Evolutionary conservation across 2,888 invertebrate species (phyloP).

Genomic region (Athripsodes cinereus): DNA sequence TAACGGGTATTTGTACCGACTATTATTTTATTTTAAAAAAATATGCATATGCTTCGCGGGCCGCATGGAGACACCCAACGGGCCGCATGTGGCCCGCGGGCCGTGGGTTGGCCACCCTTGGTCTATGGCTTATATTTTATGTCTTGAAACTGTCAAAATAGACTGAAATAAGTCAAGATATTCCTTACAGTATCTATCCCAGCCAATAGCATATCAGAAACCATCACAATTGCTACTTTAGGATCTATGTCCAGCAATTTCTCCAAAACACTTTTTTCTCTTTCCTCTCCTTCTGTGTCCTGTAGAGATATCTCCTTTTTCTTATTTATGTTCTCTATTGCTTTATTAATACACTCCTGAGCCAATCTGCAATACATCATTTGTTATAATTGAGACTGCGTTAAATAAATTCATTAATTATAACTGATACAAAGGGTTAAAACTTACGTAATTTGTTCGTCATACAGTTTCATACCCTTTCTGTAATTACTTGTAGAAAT

Average conservation of each 20-base stretch:
- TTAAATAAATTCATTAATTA: too few species aligned
- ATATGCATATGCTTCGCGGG: too few species aligned
- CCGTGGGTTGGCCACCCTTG: too few species aligned
- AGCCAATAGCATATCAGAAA: constrained; percentile 52
- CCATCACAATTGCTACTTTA: constrained; percentile 48
- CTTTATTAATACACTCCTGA: constrained; percentile 36
- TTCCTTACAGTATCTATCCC: constrained; percentile 57
- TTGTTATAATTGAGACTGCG: too few species aligned
- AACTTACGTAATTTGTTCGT: constrained; percentile 28
- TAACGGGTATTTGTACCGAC: too few species aligned
- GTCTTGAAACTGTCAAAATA: too few species aligned
- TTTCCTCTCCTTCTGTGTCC: constrained; percentile 16
- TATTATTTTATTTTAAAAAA: too few species aligned
- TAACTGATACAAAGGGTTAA: too few species aligned
- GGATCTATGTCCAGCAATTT: constrained; percentile 45
- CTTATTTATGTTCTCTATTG: constrained; percentile 33
- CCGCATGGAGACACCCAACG: too few species aligned
- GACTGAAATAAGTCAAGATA: too few species aligned
- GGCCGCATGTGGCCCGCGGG: too few species aligned
- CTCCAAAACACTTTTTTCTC: constrained; percentile 45
- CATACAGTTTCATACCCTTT: constrained; percentile 35
- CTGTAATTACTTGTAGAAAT: constrained; percentile 33
- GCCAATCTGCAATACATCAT: constrained; percentile 32
- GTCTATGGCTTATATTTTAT: too few species aligned
- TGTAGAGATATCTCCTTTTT: constrained; percentile 13